Base-by-base conservation (phyloP, 2,113 vertebrate species). In the Ovis canadensis region DNA sequence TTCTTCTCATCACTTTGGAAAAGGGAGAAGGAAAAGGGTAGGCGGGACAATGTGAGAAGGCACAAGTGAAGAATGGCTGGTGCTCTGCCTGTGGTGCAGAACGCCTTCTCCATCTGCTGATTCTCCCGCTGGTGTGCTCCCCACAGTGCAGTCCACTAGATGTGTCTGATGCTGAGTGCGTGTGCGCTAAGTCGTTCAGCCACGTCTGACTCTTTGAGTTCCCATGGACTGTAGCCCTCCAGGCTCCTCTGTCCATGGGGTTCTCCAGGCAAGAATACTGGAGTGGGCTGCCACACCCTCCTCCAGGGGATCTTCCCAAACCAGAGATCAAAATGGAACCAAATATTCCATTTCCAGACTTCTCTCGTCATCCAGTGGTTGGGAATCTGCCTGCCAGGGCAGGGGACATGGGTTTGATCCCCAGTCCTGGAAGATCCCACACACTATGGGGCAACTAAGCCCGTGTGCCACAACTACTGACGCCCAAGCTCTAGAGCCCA, bases 51-150 rank as follows among this genome's bases (percentile, higher is more conserved):
- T 4, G 29, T 0, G 13, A 60, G 67, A 40, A 15, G 27, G 11
- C 6, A 13, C 1, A 7, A 52, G 29, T 3, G 14, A 67, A 54
- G 74, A 52, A 43, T 2, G n/a, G 19, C 2, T 3, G 27, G 3
- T 9, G 3, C 54, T 74, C 40, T 33, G 27, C 14, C 7, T 29
- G 55, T 29, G n/a, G 50, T 27, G 50, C 67, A 25, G 88, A 40
- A 29, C 2, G 0, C 23, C n/a, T 0, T 25, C 52, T 64, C 36
- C 15, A 0, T n/a, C 7, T 45, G 54, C 27, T 29, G 33, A 6
- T 5, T 7, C 21, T 13, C 11, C 3, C n/a, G 0, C 0, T 7
- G 67, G 5, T 9, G 15, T n/a, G 43, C 14, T 57, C 13, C 14
- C 3, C 3, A 33, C 13, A 1, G 29, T 43, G 43, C 16, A 2